A percentile compares a stretch with the other conserved stretches of the same genome.
Evolutionary conservation across 2,113 vertebrate species (phyloP).

Genomic region (Cettia cetti): DNA sequence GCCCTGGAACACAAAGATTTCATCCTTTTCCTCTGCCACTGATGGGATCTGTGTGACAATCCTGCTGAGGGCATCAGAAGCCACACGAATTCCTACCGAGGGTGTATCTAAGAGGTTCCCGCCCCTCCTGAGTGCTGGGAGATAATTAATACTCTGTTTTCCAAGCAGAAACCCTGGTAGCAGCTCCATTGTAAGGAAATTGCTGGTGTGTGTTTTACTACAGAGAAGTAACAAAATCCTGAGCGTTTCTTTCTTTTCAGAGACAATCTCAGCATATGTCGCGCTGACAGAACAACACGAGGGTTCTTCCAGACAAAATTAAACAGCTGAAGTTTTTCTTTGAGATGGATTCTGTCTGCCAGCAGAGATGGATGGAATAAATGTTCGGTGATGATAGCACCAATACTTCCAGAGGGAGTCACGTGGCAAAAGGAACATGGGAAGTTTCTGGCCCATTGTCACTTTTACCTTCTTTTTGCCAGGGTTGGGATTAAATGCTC

Average conservation of each 20-base stretch:
- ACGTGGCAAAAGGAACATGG: not conserved
- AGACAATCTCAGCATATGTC: not conserved
- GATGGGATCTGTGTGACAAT: not conserved
- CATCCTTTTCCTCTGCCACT: not conserved
- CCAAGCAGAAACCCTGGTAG: not conserved
- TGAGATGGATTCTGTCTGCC: not conserved
- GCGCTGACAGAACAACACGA: not conserved
- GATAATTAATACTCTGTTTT: not conserved
- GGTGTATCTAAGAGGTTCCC: not conserved
- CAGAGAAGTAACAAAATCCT: not conserved
- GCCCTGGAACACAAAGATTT: not conserved
- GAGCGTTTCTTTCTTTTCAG: not conserved
- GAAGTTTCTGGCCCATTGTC: not conserved
- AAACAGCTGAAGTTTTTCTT: not conserved
- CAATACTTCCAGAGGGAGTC: not conserved
- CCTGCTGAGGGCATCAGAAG: not conserved
- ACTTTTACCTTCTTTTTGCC: not conserved
- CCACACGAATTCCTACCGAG: not conserved
- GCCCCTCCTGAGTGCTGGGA: not conserved
- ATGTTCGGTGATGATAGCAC: not conserved
- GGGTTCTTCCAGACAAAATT: not conserved
- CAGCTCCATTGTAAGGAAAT: not conserved
- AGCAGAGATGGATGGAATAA: not conserved
- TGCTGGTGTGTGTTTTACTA: not conserved
- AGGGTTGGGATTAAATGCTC: too few relatives aligned